Evolutionary conservation across 2,113 vertebrate genomes (phyloP).

Genomic region (Nothoprocta pentlandii): DNA sequence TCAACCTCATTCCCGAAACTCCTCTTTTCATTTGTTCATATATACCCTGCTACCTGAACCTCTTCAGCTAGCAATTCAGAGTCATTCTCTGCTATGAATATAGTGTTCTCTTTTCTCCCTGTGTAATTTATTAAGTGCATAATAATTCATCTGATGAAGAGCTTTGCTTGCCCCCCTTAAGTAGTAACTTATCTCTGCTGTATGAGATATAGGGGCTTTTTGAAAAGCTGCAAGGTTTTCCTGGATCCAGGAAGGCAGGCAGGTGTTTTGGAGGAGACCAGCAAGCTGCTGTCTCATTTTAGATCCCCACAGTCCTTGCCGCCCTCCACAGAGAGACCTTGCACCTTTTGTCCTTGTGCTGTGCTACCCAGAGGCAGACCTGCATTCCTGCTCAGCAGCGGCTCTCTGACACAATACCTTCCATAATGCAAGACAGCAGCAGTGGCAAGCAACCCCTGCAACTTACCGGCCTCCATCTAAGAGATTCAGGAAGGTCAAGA

Average conservation of each 20-base stretch:
- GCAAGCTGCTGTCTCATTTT: not conserved
- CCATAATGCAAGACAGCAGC: not conserved
- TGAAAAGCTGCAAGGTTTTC: not conserved
- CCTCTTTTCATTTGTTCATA: not conserved
- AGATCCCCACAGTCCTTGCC: not conserved
- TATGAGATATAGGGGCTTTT: not conserved
- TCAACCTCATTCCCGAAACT: not conserved
- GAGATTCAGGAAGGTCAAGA: not conserved
- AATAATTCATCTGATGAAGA: rapidly evolving
- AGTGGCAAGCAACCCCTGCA: not conserved
- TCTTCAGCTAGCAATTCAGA: not conserved
- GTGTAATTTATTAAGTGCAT: not conserved
- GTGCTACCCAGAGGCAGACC: not conserved
- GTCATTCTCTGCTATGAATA: not conserved
- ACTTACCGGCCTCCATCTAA: not conserved
- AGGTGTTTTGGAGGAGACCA: not conserved
- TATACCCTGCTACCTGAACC: not conserved
- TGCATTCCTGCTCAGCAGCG: not conserved
- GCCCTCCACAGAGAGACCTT: not conserved
- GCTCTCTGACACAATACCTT: not conserved
- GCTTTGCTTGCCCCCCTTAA: not conserved
- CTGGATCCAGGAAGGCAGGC: not conserved
- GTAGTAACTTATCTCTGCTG: not conserved
- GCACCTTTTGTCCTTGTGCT: not conserved
- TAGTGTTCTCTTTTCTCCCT: not conserved